Percentiles rank a stretch among this genome's conserved stretches.
Evolutionary conservation across 2,888 invertebrate species (phyloP).

Genomic region (Clanis bilineata): DNA sequence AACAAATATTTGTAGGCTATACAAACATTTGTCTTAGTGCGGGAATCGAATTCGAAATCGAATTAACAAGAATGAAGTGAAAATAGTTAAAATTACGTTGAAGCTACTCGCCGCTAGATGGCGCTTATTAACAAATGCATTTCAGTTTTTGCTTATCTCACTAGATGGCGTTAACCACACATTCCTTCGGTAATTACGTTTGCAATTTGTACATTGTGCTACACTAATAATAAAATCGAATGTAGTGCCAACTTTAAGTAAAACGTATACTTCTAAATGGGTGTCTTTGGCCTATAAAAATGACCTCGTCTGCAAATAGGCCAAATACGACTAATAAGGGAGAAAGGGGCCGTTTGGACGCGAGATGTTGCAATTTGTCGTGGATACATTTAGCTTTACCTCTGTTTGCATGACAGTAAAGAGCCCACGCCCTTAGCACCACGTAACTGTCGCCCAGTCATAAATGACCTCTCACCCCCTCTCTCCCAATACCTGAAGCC

Average conservation of each 20-base stretch:
- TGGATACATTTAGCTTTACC: conserved; percentile 62
- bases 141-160: too few species aligned
- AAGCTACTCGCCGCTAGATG: conserved; percentile 53
- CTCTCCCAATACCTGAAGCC: neutral
- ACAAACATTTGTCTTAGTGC: too few species aligned
- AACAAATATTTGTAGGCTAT: too few species aligned
- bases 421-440: conserved; percentile 66
- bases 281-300: neutral
- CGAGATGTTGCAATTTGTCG: conserved; percentile 71
- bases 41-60: too few species aligned
- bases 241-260: neutral
- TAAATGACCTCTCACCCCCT: conserved; percentile 35
- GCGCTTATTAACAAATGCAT: conserved; percentile 27
- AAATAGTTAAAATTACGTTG: neutral
- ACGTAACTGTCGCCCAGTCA: conserved; percentile 48
- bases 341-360: conserved; percentile 57
- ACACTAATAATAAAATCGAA: neutral
- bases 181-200: conserved; percentile 20
- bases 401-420: conserved; percentile 75
- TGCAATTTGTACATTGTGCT: neutral
- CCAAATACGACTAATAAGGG: conserved; percentile 50
- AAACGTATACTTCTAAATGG: neutral
- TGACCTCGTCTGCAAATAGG: conserved; percentile 34
- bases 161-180: conserved; percentile 42
- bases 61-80: too few species aligned